Base-by-base conservation (phyloP, 2,888 invertebrate genomes). In the Odontocolon sp. region DNA sequence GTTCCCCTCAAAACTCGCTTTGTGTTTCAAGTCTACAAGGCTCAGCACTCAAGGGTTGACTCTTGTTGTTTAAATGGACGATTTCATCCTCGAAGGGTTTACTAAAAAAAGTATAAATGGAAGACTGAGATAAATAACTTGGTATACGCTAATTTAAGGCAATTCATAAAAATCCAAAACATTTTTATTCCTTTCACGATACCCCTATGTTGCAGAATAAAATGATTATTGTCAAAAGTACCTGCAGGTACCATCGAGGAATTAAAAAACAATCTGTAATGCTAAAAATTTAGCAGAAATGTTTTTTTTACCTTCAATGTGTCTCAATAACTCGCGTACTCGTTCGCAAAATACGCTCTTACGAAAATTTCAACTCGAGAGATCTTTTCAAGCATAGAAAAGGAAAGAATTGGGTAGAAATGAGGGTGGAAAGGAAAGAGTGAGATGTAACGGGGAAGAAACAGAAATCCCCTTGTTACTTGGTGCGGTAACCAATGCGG, bases 1-100 rank as follows among this genome's bases (percentile, higher is more conserved):
- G 45, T 38, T 57, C 57, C 47, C 68, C 59, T 36, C 61, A 38
- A 67, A 57, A 68, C 59, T 78, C 59, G 45, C 64, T 75, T 71
- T 75, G 74, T 70, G 67, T 64, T 68, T 47, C 21, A 38, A 18
- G 64, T 67, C 18, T 23, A 57, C 54, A 9, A 36, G 28, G 33
- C 18, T 66, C 36, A 31, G 23, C 66, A 36, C 52, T 72, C 59
- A 14, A 23, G 28, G 33, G 40, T 28, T 16, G 28, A 73, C 36
- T 54, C 42, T 40, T 38, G 18, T 40, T 21, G 4, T 67, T 56
- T 56, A 56, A 56, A 67, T 67, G 56, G 26, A 56, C 56, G 42
- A 56, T 56, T 67, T 45, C 42, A 67, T 23, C 45, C 56, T 23
- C 16, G 6, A 3, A 45, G 2, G n/a, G 36, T 18, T 56, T 61